phyloP scores from a whole-genome alignment of 2,113 vertebrate species.

The Clarias batrachus region DNA sequence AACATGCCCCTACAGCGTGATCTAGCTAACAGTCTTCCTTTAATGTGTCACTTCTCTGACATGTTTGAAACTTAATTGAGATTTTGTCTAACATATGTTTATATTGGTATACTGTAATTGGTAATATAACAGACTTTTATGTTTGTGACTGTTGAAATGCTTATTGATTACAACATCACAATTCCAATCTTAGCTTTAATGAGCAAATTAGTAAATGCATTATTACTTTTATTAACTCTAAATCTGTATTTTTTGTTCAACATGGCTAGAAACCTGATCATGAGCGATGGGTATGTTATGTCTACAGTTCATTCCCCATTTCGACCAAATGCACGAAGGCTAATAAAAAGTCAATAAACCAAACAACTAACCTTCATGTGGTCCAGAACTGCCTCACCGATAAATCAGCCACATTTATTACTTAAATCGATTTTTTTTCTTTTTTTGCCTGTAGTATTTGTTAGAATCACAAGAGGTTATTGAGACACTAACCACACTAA shows the following conservation, averaged over 20 bases:
- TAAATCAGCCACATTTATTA: background rate
- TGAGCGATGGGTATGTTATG: constrained; percentile 86
- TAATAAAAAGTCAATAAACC: background rate
- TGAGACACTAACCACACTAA: constrained; percentile 36
- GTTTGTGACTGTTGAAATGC: constrained; percentile 8
- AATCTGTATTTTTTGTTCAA: constrained; percentile 71
- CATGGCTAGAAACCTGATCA: constrained; percentile 80
- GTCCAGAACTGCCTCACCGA: background rate
- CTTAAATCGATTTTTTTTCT: background rate
- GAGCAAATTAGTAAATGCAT: constrained; percentile 22
- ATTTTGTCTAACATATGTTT: constrained; percentile 2
- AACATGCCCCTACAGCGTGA: too few relatives aligned
- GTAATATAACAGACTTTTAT: constrained; percentile 20
- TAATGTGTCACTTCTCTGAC: background rate
- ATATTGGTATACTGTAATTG: constrained; percentile 6
- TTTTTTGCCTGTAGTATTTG: background rate
- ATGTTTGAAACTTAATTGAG: background rate
- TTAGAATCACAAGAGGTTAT: background rate
- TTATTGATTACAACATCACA: constrained; percentile 20
- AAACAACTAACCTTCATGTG: constrained; percentile 26
- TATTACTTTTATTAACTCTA: constrained; percentile 48
- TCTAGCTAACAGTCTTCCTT: background rate
- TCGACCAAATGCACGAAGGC: constrained; percentile 71
- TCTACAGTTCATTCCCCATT: constrained; percentile 69
- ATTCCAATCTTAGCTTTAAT: constrained; percentile 4